These are phyloP conservation scores for Stichopus horrens DNA, from an alignment of 53 echinoderm and acorn worm species.

Conservation along the genomic window DNA sequence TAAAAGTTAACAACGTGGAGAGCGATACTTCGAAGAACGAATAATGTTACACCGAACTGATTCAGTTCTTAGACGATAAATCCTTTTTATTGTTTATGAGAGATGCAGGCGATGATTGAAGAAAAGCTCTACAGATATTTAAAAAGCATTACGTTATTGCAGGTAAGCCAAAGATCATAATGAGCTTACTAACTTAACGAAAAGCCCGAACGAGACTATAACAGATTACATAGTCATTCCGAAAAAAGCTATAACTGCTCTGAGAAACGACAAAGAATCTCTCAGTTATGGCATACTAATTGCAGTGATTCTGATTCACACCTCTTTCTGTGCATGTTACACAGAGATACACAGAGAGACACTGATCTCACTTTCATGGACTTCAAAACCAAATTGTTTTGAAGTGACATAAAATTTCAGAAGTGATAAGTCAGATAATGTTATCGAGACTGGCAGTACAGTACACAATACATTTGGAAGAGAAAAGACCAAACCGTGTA, in stretches of 20 bases:
- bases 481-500: neutral
- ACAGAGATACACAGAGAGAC: neutral
- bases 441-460: neutral
- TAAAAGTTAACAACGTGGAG: neutral
- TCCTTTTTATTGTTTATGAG: neutral
- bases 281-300: slow-evolving; percentile 1
- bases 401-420: neutral
- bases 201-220: neutral
- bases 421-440: neutral
- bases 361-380: neutral
- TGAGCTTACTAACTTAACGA: neutral
- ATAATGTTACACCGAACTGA: neutral
- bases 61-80: neutral
- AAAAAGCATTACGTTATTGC: neutral
- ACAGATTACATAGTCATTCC: neutral
- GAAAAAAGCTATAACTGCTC: neutral
- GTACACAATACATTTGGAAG: neutral
- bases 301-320: neutral
- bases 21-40: neutral
- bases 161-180: neutral
- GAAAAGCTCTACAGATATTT: neutral
- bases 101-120: neutral
- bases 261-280: neutral
- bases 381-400: neutral
- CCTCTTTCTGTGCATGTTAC: neutral